Base-by-base conservation (phyloP, 1,140 invertebrate genomes). In the Caenorhabditis briggsae region DNA sequence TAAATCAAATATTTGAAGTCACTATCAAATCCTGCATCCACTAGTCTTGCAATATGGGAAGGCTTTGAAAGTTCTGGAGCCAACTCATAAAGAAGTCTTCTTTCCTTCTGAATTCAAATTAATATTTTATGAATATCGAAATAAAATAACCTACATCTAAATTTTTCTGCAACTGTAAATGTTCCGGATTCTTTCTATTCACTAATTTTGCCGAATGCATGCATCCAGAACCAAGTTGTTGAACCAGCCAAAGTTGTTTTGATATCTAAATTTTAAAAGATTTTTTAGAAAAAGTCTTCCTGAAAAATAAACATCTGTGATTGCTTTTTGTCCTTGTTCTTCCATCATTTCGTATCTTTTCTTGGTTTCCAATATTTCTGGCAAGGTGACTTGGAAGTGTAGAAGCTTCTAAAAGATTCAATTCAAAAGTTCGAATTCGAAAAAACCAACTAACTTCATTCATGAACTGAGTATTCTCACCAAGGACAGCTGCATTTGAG, bases 201-300 rank as follows among this genome's bases (percentile, higher is more conserved):
- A 78, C 70, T 16, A 78, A 9, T 50, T 78, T 78, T 11, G 46
- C 70, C 8, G 70, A 53, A n/a, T 46, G 53, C 46, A 78, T 78
- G 14, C 33, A 12, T 20, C 70, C 70, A 14, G 20, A 20, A 1
- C 50, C 46, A 46, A 78, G 43, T 25, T 78, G 18, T 78, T 78
- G 70, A 50, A 78, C 70, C 11, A 78, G n/a, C 70, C 70, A 78
- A 78, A 78, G n/a, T 78, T 78, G 70, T 50, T 78, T 78, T 12
- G 46, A 23, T 25, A 53, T 50, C 70, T 78, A 33, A 78, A 78
- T 23, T 43, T 23, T 18, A n/a, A 25, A 11, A 14, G 18, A 43
- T 18, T 43, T 41, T 18, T 64, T 43, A 0, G 5, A 16, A 70
- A 43, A 43, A 8, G 2, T 18, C 20, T 70, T 70, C 12, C 3